Evolutionary conservation across 1,140 invertebrate species (phyloP).

Genomic region (Drosophila sproati): DNA sequence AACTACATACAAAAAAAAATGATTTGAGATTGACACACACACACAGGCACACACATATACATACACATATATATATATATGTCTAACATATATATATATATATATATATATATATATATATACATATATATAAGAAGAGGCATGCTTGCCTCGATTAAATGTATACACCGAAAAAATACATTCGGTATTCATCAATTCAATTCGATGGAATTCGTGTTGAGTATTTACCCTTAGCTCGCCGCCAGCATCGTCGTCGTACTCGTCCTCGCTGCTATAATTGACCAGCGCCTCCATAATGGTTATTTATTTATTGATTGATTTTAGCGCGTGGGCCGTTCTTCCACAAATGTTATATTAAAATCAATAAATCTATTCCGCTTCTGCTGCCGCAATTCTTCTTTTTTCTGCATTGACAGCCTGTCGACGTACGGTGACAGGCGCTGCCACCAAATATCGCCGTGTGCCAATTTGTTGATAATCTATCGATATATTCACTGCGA

Average conservation of each 20-base stretch:
- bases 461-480: background rate
- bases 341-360: conserved; percentile 40
- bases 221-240: conserved; percentile 83
- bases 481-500: conserved; percentile 7
- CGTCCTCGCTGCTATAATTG: conserved; percentile 88
- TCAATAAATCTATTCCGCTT: conserved; percentile 46
- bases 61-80: conserved; percentile 16
- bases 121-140: no score
- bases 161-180: conserved; percentile 53
- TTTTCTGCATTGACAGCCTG: conserved; percentile 16
- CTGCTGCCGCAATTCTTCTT: conserved; percentile 21
- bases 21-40: conserved; percentile 26
- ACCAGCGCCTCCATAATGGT: conserved; percentile 86
- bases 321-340: conserved; percentile 1
- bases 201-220: conserved; percentile 11
- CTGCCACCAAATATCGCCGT: background rate
- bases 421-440: conserved; percentile 1
- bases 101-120: conserved; percentile 24
- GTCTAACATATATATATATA: background rate
- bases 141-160: conserved; percentile 41
- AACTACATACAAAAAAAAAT: conserved; percentile 48
- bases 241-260: conserved; percentile 85
- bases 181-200: conserved; percentile 29
- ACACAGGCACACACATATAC: conserved; percentile 10
- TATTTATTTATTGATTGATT: conserved; percentile 5